A percentile compares a stretch with the other conserved stretches of the same genome.
These are phyloP conservation scores for Etheostoma perlongum DNA, from an alignment of 2,797 vertebrate species.

Conservation along the genomic window DNA sequence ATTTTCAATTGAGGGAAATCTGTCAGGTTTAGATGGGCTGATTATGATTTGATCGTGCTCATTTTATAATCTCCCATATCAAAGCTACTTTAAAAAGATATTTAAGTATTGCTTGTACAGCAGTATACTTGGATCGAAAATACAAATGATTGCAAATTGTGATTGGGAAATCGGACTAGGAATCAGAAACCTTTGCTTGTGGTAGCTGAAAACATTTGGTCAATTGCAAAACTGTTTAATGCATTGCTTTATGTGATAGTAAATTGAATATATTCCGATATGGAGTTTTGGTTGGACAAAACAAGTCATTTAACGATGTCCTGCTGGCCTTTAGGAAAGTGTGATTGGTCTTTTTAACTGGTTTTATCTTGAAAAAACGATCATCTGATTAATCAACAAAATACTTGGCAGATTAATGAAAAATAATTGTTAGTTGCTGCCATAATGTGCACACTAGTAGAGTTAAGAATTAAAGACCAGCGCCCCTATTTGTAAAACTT, in stretches of 20 bases:
- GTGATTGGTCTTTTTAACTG: not conserved
- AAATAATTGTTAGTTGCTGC: not conserved
- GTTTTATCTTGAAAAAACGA: too few relatives aligned
- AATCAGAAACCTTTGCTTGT: not conserved
- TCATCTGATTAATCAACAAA: not conserved
- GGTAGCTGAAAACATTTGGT: not conserved
- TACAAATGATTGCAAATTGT: not conserved
- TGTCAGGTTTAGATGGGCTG: constrained; percentile 39
- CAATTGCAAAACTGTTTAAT: not conserved
- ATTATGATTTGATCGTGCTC: constrained; percentile 25
- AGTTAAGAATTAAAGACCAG: not conserved
- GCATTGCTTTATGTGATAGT: not conserved
- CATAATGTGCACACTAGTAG: not conserved
- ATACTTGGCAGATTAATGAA: not conserved
- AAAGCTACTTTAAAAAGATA: not conserved
- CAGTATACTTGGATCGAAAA: not conserved
- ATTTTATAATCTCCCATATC: not conserved
- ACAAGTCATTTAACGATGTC: not conserved
- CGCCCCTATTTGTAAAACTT: not conserved
- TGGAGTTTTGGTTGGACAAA: not conserved
- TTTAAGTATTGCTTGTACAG: too few relatives aligned
- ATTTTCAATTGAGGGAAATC: constrained; percentile 75
- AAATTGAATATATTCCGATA: not conserved
- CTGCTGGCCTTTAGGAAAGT: not conserved
- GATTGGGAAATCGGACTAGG: not conserved